These are phyloP conservation scores for Trigoniulus corallinus DNA, from an alignment of 1,140 invertebrate species.

Conservation along the genomic window DNA sequence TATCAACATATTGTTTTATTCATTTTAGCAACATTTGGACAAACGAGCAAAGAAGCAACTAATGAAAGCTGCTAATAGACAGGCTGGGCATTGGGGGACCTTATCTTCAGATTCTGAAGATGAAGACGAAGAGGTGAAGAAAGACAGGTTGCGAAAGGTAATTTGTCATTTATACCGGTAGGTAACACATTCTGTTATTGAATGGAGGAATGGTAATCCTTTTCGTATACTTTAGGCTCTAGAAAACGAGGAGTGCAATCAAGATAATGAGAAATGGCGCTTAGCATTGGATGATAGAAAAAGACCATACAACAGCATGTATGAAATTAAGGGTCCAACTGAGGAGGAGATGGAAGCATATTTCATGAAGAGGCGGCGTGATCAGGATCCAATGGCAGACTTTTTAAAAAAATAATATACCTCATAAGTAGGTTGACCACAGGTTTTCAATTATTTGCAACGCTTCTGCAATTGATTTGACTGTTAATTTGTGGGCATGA, in stretches of 20 bases:
- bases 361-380: slow-evolving; percentile 60
- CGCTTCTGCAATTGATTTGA: too few species aligned
- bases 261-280: slow-evolving; percentile 43
- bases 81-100: too few species aligned
- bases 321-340: slow-evolving; percentile 59
- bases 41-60: too few species aligned
- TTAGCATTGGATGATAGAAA: slow-evolving; percentile 71
- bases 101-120: too few species aligned
- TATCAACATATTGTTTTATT: too few species aligned
- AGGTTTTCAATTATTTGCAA: too few species aligned
- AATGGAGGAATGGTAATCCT: background rate
- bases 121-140: slow-evolving; percentile 25
- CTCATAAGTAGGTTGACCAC: too few species aligned
- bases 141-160: slow-evolving; percentile 24
- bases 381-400: slow-evolving; percentile 75
- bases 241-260: slow-evolving; percentile 41
- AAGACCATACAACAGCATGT: slow-evolving; percentile 72
- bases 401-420: too few species aligned
- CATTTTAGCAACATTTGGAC: too few species aligned
- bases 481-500: too few species aligned
- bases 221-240: slow-evolving; percentile 33
- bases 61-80: too few species aligned
- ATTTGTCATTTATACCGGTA: background rate
- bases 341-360: slow-evolving; percentile 89
- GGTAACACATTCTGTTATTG: background rate